Evolutionary conservation across 2,113 vertebrate genomes (phyloP).

Genomic region (Pholis gunnellus): DNA sequence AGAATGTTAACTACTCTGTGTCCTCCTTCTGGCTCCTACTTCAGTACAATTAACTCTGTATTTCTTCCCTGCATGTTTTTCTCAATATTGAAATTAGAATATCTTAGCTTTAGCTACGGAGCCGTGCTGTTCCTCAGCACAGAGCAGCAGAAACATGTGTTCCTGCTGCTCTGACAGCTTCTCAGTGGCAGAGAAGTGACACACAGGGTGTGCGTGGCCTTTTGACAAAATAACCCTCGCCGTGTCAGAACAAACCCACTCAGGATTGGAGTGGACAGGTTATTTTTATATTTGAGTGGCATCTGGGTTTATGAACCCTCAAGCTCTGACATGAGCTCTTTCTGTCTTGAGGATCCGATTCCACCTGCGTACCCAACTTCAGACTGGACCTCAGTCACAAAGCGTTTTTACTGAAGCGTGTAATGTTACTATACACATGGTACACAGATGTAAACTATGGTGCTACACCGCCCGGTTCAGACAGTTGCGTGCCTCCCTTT

Average conservation of each 20-base stretch:
- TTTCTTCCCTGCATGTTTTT: neutral
- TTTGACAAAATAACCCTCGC: conserved; percentile 24
- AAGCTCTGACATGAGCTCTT: conserved; percentile 43
- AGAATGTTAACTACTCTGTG: neutral
- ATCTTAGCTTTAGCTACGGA: neutral
- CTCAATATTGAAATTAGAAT: neutral
- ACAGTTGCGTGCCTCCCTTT: neutral
- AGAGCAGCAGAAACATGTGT: conserved; percentile 3
- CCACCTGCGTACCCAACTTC: conserved; percentile 30
- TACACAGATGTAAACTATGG: too few species aligned
- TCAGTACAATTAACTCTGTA: neutral
- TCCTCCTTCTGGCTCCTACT: neutral
- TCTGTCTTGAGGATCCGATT: conserved; percentile 45
- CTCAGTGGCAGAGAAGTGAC: conserved; percentile 26
- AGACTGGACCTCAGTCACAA: conserved; percentile 21
- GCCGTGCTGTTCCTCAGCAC: neutral
- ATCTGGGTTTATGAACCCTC: conserved; percentile 47
- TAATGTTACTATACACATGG: too few species aligned
- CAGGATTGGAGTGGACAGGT: conserved; percentile 15
- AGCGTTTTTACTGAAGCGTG: too few species aligned
- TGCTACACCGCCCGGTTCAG: too few species aligned
- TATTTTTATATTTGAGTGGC: conserved; percentile 43
- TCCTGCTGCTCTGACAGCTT: conserved; percentile 36
- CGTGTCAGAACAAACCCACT: neutral
- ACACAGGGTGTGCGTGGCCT: neutral